Conservation (phyloP, 2,888 invertebrate species). For the Drosophila nigricruria region DNA sequence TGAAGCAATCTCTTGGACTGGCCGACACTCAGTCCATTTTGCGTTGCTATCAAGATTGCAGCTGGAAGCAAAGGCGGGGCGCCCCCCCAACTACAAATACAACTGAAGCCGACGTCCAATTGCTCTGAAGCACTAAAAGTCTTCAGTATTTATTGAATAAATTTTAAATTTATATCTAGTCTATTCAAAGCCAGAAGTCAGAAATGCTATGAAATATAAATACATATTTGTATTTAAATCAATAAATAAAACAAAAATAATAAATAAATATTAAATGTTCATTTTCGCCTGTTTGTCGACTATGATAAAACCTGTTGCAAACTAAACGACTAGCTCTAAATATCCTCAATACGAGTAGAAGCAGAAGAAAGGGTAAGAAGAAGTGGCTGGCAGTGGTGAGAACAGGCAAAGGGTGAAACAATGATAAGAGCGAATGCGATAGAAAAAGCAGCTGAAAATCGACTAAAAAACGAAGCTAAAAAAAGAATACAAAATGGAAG, state of each 20-base stretch:
- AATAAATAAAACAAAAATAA: neutral
- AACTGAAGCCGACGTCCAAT: neutral
- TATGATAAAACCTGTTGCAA: neutral
- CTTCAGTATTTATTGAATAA: too few species aligned
- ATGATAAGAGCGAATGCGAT: constrained; percentile 28
- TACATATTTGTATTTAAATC: neutral
- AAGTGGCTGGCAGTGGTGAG: constrained; percentile 12
- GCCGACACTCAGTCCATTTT: constrained; percentile 56
- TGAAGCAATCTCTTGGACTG: constrained; percentile 38
- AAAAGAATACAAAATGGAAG: constrained; percentile 12
- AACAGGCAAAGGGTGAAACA: constrained; percentile 44
- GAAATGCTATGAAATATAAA: neutral
- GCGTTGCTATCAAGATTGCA: constrained; percentile 62
- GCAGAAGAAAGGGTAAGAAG: constrained; percentile 1
- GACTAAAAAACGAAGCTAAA: constrained; percentile 25
- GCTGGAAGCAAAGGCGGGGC: constrained; percentile 52
- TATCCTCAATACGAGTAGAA: constrained; percentile 11
- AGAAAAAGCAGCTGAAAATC: constrained; percentile 31
- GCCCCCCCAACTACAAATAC: neutral
- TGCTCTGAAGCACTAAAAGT: neutral
- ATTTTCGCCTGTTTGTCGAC: neutral
- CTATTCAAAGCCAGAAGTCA: too few species aligned
- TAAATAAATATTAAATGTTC: neutral
- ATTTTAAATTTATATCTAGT: too few species aligned
- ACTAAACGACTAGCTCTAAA: too few species aligned